Evolutionary conservation across 2,113 vertebrate genomes (phyloP).

Genomic region (Macrotus californicus): DNA sequence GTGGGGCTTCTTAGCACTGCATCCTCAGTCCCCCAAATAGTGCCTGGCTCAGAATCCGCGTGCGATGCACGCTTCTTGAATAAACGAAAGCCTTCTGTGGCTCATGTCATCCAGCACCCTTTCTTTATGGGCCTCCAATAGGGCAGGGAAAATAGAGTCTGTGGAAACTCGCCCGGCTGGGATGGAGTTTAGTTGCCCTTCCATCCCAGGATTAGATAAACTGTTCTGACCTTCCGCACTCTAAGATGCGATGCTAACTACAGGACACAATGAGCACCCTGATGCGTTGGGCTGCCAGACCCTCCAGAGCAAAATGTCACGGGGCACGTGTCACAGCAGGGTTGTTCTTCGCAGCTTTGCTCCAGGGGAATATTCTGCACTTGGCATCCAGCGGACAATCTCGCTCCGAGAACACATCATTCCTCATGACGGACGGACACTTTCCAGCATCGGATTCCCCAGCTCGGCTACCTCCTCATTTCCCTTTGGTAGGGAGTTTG

Average conservation of each 20-base stretch:
- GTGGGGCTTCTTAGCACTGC: neutral
- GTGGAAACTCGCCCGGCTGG: neutral
- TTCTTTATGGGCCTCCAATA: neutral
- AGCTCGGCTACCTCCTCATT: conserved; percentile 14
- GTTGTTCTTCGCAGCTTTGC: conserved; percentile 4
- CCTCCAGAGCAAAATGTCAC: neutral
- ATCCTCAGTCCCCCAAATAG: neutral
- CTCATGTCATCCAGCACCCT: neutral
- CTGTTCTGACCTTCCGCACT: neutral
- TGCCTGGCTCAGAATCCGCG: accelerated
- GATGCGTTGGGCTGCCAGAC: neutral
- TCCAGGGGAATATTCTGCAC: conserved; percentile 52
- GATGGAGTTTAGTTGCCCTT: conserved; percentile 27
- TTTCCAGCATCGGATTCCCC: conserved; percentile 7
- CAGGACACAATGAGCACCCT: neutral
- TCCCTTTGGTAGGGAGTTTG: too few relatives aligned
- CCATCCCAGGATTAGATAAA: neutral
- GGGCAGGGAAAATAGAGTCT: neutral
- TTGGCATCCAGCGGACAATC: conserved; percentile 48
- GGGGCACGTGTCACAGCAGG: neutral
- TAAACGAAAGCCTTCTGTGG: neutral
- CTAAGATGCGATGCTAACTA: neutral
- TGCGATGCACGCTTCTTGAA: neutral
- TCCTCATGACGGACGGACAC: conserved; percentile 18
- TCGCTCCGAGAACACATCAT: conserved; percentile 23